Evolutionary conservation across 2,113 vertebrate genomes (phyloP).

Genomic region (Phalacrocorax brasilianus): DNA sequence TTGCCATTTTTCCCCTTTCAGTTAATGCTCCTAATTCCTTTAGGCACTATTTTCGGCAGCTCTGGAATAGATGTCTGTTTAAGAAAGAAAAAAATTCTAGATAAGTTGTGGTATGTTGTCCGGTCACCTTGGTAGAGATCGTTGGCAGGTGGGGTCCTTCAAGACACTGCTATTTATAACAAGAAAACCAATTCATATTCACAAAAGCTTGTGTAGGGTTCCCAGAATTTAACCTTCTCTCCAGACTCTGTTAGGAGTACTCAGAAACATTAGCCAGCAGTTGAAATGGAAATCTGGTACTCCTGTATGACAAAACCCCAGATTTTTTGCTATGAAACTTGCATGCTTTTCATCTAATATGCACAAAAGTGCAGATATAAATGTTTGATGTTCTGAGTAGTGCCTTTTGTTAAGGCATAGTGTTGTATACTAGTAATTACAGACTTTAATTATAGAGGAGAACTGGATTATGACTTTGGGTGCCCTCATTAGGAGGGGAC

Average conservation of each 20-base stretch:
- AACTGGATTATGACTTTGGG: conserved; percentile 18
- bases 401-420: not conserved
- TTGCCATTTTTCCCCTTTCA: not conserved
- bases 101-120: fast-evolving
- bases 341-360: not conserved
- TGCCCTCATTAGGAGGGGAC: conserved; percentile 38
- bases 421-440: conserved; percentile 2
- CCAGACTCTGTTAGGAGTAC: not conserved
- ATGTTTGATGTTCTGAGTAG: not conserved
- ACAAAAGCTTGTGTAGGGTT: not conserved
- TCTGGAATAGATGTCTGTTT: not conserved
- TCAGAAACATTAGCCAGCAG: not conserved
- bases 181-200: not conserved
- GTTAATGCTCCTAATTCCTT: not conserved
- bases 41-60: not conserved
- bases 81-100: not conserved
- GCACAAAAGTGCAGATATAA: not conserved
- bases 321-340: not conserved
- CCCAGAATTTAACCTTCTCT: not conserved
- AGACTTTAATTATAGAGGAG: not conserved
- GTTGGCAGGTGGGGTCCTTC: not conserved
- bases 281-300: not conserved
- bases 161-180: not conserved
- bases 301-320: not conserved
- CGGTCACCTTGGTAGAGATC: not conserved